Conservation (phyloP, 2,888 invertebrate genomes). For the Lithophane leautieri region DNA sequence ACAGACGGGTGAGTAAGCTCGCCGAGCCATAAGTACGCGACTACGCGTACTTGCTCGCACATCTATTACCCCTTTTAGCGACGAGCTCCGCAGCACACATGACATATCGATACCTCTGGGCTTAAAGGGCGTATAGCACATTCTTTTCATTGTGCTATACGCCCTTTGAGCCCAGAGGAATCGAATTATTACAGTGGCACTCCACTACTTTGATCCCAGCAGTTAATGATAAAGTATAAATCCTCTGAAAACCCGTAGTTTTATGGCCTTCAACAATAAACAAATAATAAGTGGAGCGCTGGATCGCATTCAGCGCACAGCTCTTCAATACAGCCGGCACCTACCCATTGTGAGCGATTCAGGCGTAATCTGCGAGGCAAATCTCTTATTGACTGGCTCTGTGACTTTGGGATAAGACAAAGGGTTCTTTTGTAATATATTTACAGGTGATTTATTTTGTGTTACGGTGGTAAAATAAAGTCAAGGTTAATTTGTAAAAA, state of each 20-base stretch:
- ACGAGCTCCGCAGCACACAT: too few species aligned
- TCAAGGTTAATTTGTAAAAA: neutral
- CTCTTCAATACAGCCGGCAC: slow-evolving; percentile 33
- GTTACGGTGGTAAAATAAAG: neutral
- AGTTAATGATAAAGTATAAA: slow-evolving; percentile 9
- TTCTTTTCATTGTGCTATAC: too few species aligned
- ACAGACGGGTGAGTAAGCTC: too few species aligned
- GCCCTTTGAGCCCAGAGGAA: too few species aligned
- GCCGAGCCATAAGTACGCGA: too few species aligned
- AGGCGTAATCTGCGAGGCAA: slow-evolving; percentile 34
- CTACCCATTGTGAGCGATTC: slow-evolving; percentile 38
- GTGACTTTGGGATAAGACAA: slow-evolving; percentile 24
- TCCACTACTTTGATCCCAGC: neutral
- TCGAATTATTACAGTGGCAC: neutral
- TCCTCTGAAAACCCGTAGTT: neutral
- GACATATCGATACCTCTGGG: too few species aligned
- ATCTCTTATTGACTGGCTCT: slow-evolving; percentile 38
- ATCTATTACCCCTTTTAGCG: too few species aligned
- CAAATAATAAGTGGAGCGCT: slow-evolving; percentile 15
- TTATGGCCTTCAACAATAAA: slow-evolving; percentile 28
- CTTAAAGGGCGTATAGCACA: too few species aligned
- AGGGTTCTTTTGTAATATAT: slow-evolving; percentile 18
- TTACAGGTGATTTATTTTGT: slow-evolving; percentile 14
- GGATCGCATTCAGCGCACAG: slow-evolving; percentile 5
- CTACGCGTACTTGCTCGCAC: too few species aligned